Base-by-base conservation (phyloP, 2,888 invertebrate genomes). In the Linnaemya vulpina region DNA sequence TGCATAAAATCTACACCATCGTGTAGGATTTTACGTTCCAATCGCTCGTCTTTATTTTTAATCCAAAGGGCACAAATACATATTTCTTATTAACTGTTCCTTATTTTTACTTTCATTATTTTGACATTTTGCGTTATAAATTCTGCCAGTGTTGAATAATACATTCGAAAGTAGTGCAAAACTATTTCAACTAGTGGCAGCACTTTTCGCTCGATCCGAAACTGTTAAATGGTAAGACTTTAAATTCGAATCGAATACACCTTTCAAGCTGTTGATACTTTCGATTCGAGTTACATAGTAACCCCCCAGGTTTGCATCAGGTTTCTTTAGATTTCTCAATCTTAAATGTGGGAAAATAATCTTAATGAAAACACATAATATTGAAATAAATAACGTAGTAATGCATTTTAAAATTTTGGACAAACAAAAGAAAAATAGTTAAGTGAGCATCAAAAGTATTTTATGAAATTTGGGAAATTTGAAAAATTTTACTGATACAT, bases 1-100 rank as follows among this genome's bases (percentile, higher is more conserved):
- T 35, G 68, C 68, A 68, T 49, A 68, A 68, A 68, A 68, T 68
- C 30, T 68, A 68, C 51, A 68, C 30, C 53, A 68, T 68, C 51
- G 51, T 35, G 51, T 68, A 68, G 51, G 55, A 55, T 70, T 70
- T 53, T 70, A 40, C 70, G 38, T 70, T 70, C 70, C 53, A 53
- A 55, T 53, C 70, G 20, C 70, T 70, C 70, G 70, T 70, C 70
- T 51, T 70, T 35, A 55, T 70, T 55, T 70, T 49, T 38, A 17
- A 68, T 68, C 51, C 49, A 68, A 68, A 68, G 25, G 25, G 13
- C 35, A 35, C 35, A 35, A 35, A 40, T 40, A 40, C 40, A 40
- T 40, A 40, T 40, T 40, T 40, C 8, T 40, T 40, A 11, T 40
- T 40, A n/a, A 30, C n/a, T 35, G n/a, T 13, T 55, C 0, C 38